phyloP scores from a whole-genome alignment of 2,888 invertebrate genomes.

The Spisula subtruncata region DNA sequence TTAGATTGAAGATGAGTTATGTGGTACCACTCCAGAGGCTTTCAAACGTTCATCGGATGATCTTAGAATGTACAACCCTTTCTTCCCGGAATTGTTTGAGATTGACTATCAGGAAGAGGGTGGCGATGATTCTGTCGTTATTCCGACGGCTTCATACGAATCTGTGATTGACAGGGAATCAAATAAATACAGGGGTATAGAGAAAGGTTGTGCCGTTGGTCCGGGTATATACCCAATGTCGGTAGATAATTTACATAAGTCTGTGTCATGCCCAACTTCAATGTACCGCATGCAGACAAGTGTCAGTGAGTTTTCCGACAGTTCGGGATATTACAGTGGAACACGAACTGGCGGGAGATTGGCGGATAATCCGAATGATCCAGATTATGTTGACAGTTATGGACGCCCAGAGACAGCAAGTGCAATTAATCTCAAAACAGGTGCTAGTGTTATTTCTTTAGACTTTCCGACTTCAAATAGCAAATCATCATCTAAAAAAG shows the following conservation, averaged over 20 bases:
- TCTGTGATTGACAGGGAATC: constrained; percentile 53
- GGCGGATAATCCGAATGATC: constrained; percentile 41
- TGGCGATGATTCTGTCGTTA: constrained; percentile 67
- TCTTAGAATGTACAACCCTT: constrained; percentile 83
- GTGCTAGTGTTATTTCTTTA: constrained; percentile 83
- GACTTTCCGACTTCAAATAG: constrained; percentile 73
- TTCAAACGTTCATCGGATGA: constrained; percentile 83
- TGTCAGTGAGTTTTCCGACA: constrained; percentile 71
- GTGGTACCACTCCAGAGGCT: constrained; percentile 75
- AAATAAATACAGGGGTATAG: constrained; percentile 22
- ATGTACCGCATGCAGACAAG: constrained; percentile 66
- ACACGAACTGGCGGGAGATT: constrained; percentile 26
- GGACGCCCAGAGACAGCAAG: constrained; percentile 73
- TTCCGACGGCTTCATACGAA: constrained; percentile 70
- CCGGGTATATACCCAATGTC: constrained; percentile 52
- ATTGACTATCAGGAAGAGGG: constrained; percentile 78
- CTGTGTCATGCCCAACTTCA: constrained; percentile 62
- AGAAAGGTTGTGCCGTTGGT: neutral
- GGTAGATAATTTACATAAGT: constrained; percentile 64
- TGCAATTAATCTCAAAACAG: constrained; percentile 85
- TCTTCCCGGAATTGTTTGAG: constrained; percentile 86
- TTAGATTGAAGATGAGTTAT: constrained; percentile 84
- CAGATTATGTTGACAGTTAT: constrained; percentile 65
- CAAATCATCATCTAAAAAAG: constrained; percentile 69
- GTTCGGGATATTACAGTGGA: constrained; percentile 67